phyloP scores from a whole-genome alignment of 2,113 vertebrate species.

The Tragelaphus scriptus region DNA sequence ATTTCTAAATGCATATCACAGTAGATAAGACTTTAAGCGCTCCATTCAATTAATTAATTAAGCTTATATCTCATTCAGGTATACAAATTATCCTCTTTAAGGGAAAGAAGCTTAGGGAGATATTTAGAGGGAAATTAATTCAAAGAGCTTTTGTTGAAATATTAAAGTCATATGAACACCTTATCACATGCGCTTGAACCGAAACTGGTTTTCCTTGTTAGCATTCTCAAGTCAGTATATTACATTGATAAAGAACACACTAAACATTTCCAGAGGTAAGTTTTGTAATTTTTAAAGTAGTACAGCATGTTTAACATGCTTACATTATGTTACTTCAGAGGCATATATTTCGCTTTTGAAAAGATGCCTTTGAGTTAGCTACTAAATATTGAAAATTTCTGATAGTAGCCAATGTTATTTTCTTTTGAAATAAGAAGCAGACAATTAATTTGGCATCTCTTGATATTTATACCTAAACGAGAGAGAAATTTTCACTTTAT shows the following conservation, averaged over 20 bases:
- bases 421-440: neutral
- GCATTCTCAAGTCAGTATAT: neutral
- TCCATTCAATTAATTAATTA: conserved; percentile 54
- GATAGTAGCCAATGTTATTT: neutral
- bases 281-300: neutral
- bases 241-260: neutral
- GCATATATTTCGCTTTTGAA: neutral
- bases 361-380: neutral
- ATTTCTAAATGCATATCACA: neutral
- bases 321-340: neutral
- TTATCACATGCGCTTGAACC: neutral
- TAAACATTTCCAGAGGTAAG: neutral
- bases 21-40: neutral
- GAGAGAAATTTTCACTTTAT: neutral
- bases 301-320: neutral
- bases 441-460: neutral
- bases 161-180: neutral
- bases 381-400: conserved; percentile 7
- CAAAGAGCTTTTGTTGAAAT: conserved; percentile 30
- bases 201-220: neutral
- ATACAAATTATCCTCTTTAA: conserved; percentile 49
- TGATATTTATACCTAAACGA: neutral
- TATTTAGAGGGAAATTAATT: conserved; percentile 68
- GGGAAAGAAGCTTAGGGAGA: conserved; percentile 38
- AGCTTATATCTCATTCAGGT: conserved; percentile 52